Evolutionary conservation across 2,797 vertebrate species (phyloP).

Genomic region (Buceros bicornis): DNA sequence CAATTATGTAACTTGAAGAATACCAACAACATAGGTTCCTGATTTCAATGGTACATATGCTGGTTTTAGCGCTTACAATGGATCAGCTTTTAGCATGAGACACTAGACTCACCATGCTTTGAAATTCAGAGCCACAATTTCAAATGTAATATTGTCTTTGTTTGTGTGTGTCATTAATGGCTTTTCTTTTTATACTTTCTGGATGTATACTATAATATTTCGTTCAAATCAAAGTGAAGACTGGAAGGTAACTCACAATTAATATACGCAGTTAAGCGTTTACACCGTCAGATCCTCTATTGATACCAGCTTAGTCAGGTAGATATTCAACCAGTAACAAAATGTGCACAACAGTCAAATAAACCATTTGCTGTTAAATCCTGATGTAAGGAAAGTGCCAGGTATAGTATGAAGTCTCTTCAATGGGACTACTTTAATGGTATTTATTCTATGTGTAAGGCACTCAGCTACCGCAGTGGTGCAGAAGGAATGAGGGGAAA

Average conservation of each 20-base stretch:
- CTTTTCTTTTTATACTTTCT: constrained; percentile 7
- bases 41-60: not conserved
- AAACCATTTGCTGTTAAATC: not conserved
- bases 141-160: not conserved
- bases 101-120: not conserved
- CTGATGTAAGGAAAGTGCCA: not conserved
- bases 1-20: constrained; percentile 55
- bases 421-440: not conserved
- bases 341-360: not conserved
- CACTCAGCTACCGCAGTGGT: not conserved
- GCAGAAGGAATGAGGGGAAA: not conserved
- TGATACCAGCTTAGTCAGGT: not conserved
- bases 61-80: constrained; percentile 33
- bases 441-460: not conserved
- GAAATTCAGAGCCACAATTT: not conserved
- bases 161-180: not conserved
- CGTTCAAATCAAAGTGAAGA: constrained; percentile 3
- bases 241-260: not conserved
- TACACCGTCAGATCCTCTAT: not conserved
- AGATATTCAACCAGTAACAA: not conserved
- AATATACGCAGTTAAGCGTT: not conserved
- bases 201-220: not conserved
- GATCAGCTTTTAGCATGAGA: constrained; percentile 22
- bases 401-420: not conserved
- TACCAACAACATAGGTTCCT: constrained; percentile 25